Percentiles rank a stretch among this genome's conserved stretches.
Evolutionary conservation across 2,888 invertebrate species (phyloP).

Genomic region (Chrysina gloriosa): DNA sequence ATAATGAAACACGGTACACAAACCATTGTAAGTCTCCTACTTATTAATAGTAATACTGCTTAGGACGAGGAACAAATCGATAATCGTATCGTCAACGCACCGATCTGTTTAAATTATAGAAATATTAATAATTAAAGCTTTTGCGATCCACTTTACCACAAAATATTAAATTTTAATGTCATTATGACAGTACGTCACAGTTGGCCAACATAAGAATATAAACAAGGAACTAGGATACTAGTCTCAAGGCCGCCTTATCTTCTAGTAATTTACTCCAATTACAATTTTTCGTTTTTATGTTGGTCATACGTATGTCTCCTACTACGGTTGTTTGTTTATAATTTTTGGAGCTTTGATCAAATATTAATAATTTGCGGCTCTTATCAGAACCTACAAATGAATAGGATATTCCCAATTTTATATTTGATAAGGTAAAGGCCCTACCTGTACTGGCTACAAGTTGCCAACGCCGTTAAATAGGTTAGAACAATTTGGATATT

Average conservation of each 20-base stretch:
- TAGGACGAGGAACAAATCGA: too few relatives aligned
- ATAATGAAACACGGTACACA: conserved; percentile 89
- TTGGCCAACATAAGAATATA: background rate
- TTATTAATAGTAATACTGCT: too few relatives aligned
- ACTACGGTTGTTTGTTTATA: conserved; percentile 45
- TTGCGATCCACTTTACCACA: too few relatives aligned
- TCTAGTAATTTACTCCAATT: background rate
- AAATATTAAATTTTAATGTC: too few relatives aligned
- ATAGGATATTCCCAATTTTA: conserved; percentile 1
- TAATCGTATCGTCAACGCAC: too few relatives aligned
- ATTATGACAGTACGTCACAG: too few relatives aligned
- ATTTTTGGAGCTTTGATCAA: conserved; percentile 38
- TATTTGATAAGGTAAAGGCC: conserved; percentile 19
- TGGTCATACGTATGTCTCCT: conserved; percentile 41
- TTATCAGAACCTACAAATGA: background rate
- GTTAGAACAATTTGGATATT: conserved; percentile 36
- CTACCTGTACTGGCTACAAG: background rate
- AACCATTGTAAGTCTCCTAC: conserved; percentile 9
- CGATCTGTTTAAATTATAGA: too few relatives aligned
- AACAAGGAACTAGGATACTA: conserved; percentile 19
- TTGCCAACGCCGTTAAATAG: conserved; percentile 30
- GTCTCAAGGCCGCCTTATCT: background rate
- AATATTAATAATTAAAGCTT: too few relatives aligned
- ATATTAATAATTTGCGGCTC: conserved; percentile 26
- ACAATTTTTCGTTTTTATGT: conserved; percentile 23